Conservation (phyloP, 1,140 invertebrate genomes). For the Lineus longissimus region DNA sequence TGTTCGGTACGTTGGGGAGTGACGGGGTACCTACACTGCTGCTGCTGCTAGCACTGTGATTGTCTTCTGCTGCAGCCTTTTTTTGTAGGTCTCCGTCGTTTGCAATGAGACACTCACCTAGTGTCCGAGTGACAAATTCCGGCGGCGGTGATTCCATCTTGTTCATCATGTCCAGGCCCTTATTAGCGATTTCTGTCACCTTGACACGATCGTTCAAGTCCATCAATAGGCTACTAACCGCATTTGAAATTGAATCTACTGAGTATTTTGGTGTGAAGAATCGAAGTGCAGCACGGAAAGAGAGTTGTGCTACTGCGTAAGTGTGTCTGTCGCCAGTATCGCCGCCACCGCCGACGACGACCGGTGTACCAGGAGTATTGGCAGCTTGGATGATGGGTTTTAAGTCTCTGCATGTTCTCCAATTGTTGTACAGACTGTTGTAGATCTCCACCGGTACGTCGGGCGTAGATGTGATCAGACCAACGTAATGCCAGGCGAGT, state of each 20-base stretch:
- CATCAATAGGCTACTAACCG: background rate
- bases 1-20: no score
- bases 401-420: conserved; percentile 3
- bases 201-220: background rate
- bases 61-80: no score
- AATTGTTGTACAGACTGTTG: conserved; percentile 4
- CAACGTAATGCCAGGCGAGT: background rate
- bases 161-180: background rate
- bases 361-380: no score
- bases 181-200: background rate
- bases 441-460: background rate
- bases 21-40: no score
- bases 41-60: no score
- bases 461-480: background rate
- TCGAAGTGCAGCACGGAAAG: background rate
- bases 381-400: background rate
- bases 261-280: background rate
- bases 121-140: no score
- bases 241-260: background rate
- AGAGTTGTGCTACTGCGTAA: background rate
- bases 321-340: background rate
- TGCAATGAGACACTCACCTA: no score
- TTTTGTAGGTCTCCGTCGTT: no score
- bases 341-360: no score
- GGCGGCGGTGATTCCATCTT: background rate